phyloP scores from a whole-genome alignment of 2,113 vertebrate genomes.

The Alligator sinensis region DNA sequence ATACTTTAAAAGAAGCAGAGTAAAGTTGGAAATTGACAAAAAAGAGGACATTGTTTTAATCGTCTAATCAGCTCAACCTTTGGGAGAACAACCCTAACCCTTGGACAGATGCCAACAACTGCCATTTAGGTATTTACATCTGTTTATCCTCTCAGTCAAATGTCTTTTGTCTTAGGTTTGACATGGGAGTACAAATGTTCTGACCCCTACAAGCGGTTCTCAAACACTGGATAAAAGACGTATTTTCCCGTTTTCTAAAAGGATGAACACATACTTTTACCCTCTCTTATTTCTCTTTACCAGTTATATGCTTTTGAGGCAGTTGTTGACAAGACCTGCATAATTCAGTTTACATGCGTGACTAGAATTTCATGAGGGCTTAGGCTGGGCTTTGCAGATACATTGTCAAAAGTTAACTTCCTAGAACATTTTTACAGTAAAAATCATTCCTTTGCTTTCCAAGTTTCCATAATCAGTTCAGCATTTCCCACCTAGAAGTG shows the following conservation, averaged over 20 bases:
- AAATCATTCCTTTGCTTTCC: background rate
- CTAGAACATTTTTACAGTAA: background rate
- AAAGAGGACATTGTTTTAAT: conserved; percentile 48
- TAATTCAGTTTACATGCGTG: conserved; percentile 74
- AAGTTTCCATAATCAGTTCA: background rate
- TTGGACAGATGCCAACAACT: conserved; percentile 76
- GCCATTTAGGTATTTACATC: conserved; percentile 80
- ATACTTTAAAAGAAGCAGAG: conserved; percentile 21
- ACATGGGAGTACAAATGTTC: conserved; percentile 72
- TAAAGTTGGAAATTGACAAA: background rate
- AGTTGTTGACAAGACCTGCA: conserved; percentile 73
- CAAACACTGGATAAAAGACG: conserved; percentile 63
- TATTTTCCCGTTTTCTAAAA: conserved; percentile 56
- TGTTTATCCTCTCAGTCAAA: conserved; percentile 81
- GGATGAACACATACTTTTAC: conserved; percentile 72
- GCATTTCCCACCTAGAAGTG: background rate
- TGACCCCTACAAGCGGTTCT: conserved; percentile 73
- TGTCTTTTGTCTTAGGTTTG: conserved; percentile 72
- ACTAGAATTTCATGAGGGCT: conserved; percentile 68
- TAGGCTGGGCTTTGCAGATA: conserved; percentile 35
- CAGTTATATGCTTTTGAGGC: conserved; percentile 64
- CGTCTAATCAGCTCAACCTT: conserved; percentile 56
- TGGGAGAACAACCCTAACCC: conserved; percentile 53
- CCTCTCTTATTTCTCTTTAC: conserved; percentile 55
- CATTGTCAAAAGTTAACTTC: conserved; percentile 8